phyloP scores from a whole-genome alignment of 2,888 invertebrate genomes.

The Sphinx pinastri region DNA sequence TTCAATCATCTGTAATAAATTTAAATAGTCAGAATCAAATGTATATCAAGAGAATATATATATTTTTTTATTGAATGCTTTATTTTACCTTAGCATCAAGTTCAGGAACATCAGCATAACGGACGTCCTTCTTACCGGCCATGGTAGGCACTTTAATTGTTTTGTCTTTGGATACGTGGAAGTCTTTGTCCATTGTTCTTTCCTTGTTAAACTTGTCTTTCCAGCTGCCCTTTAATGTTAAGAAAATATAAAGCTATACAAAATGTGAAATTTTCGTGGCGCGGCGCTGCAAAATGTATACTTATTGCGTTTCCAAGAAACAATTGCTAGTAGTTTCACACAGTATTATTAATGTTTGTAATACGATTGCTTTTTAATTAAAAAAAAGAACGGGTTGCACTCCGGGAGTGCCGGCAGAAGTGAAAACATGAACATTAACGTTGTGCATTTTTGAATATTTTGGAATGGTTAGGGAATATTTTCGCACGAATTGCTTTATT shows the following conservation, averaged over 20 bases:
- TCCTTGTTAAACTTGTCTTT: conserved; percentile 82
- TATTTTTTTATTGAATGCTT: neutral
- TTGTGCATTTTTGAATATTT: too few species aligned
- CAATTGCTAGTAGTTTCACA: neutral
- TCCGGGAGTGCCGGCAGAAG: too few species aligned
- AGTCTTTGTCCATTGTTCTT: conserved; percentile 84
- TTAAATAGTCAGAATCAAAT: neutral
- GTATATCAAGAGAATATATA: neutral
- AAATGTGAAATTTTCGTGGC: neutral
- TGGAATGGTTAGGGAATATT: too few species aligned
- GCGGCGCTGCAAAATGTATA: neutral
- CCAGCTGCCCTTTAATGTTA: conserved; percentile 85
- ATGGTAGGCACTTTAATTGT: conserved; percentile 87
- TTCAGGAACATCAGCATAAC: conserved; percentile 59
- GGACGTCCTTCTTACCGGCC: conserved; percentile 78
- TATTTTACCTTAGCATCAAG: conserved; percentile 64
- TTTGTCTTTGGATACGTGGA: conserved; percentile 83
- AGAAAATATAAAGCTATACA: neutral
- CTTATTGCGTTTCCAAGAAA: neutral
- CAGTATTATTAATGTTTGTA: too few species aligned
- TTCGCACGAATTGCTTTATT: too few species aligned
- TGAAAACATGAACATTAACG: too few species aligned
- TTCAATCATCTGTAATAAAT: conserved; percentile 84
- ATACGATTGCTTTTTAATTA: too few species aligned
- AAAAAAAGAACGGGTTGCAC: too few species aligned